A percentile compares a stretch with the other conserved stretches of the same genome.
Conservation (phyloP, 1,140 invertebrate genomes). For the Pseudomyrmex dendroicus region DNA sequence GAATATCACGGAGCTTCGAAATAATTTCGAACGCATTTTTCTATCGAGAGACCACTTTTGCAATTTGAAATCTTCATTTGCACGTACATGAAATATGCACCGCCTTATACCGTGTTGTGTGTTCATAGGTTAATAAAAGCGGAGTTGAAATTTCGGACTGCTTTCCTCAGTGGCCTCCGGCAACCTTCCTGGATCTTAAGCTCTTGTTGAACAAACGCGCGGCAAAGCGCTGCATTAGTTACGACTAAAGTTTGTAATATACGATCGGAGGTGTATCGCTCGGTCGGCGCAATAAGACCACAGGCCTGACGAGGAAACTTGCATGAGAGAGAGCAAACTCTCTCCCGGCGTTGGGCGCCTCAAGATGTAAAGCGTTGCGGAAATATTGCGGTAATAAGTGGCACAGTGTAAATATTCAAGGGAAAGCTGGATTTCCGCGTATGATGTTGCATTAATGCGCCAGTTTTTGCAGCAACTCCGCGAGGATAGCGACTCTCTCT, state of each 20-base stretch:
- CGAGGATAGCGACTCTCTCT: no score
- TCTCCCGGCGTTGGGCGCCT: slow-evolving; percentile 8
- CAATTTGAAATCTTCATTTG: background rate
- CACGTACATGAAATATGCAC: background rate
- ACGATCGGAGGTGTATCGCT: slow-evolving; percentile 71
- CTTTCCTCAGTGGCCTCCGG: slow-evolving; percentile 46
- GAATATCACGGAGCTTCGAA: no score
- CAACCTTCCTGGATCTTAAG: slow-evolving; percentile 44
- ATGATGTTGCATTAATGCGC: background rate
- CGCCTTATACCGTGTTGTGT: background rate
- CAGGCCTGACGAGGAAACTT: slow-evolving; percentile 70
- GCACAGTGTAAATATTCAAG: slow-evolving; percentile 23
- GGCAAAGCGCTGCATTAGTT: slow-evolving; percentile 70
- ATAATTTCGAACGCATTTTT: no score
- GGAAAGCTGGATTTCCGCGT: background rate
- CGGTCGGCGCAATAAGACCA: slow-evolving; percentile 69
- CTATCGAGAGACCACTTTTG: no score
- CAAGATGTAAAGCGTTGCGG: slow-evolving; percentile 30
- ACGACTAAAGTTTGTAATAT: slow-evolving; percentile 73
- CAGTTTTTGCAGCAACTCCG: background rate
- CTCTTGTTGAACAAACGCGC: slow-evolving; percentile 68
- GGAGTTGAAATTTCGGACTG: slow-evolving; percentile 49
- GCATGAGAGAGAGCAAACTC: slow-evolving; percentile 63
- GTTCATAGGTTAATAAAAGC: slow-evolving; percentile 47
- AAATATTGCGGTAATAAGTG: slow-evolving; percentile 48